Conservation (phyloP, 2,797 vertebrate species). For the Limnodromus scolopaceus region DNA sequence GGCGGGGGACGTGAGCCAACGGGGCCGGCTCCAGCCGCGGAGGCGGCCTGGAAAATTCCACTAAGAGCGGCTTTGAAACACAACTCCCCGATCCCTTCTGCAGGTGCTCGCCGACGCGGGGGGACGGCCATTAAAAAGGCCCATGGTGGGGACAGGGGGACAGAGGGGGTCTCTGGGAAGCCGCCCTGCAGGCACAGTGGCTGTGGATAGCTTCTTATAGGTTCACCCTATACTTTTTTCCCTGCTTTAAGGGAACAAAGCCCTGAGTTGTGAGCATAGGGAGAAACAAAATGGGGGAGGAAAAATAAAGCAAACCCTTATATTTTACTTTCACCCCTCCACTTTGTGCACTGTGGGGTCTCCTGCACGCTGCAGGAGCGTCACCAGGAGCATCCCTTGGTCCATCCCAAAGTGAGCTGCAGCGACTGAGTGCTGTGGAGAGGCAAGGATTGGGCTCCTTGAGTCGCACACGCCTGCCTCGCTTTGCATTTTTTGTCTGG, state of each 20-base stretch:
- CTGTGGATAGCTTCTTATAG: fast-evolving
- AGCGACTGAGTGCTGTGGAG: fast-evolving
- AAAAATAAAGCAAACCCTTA: not conserved
- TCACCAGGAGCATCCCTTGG: not conserved
- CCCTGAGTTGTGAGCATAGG: not conserved
- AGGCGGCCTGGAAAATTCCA: constrained; percentile 72
- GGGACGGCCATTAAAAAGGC: not conserved
- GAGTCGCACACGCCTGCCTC: fast-evolving
- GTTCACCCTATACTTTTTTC: not conserved
- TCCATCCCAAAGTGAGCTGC: not conserved
- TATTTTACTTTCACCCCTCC: not conserved
- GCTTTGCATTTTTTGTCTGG: not conserved
- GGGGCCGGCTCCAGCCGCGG: constrained; percentile 38
- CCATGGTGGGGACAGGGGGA: not conserved
- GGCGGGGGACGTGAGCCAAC: constrained; percentile 37
- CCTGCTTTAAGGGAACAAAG: not conserved
- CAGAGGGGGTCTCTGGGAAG: not conserved
- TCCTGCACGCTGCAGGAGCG: not conserved
- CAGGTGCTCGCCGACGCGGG: not conserved
- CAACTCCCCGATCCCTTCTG: constrained; percentile 52
- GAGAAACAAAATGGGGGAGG: not conserved
- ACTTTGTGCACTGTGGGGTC: not conserved
- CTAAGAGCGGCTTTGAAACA: constrained; percentile 64
- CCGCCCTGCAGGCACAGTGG: not conserved
- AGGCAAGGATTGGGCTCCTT: not conserved